A percentile compares a stretch with the other conserved stretches of the same genome.
Evolutionary conservation across 2,113 vertebrate genomes (phyloP).

Genomic region (Rhynchopsitta pachyrhyncha): DNA sequence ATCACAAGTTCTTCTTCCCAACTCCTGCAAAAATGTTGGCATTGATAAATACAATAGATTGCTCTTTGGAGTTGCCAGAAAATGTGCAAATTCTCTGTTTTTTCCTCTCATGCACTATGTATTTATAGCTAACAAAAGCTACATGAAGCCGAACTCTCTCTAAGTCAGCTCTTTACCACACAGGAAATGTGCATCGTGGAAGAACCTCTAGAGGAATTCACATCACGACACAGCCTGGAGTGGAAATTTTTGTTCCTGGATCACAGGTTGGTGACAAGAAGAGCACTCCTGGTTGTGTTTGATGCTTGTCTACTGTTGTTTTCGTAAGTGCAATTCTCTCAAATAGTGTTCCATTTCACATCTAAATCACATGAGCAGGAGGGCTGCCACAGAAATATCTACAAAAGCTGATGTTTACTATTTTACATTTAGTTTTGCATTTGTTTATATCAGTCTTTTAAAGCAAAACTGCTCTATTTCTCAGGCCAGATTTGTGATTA

Average conservation of each 20-base stretch:
- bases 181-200: slow-evolving; percentile 83
- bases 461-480: neutral
- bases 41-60: neutral
- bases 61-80: neutral
- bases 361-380: neutral
- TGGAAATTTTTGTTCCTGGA: slow-evolving; percentile 88
- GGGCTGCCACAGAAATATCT: neutral
- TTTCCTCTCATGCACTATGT: neutral
- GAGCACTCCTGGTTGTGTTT: neutral
- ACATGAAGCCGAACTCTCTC: neutral
- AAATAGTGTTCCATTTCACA: neutral
- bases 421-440: neutral
- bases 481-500: neutral
- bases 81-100: neutral
- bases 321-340: neutral
- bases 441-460: slow-evolving; percentile 2
- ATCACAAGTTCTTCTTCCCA: neutral
- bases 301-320: neutral
- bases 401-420: neutral
- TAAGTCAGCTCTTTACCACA: neutral
- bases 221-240: slow-evolving; percentile 84
- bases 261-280: slow-evolving; percentile 79
- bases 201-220: slow-evolving; percentile 83
- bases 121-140: slow-evolving; percentile 26
- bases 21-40: slow-evolving; percentile 30